Evolutionary conservation across 2,888 invertebrate species (phyloP).

Genomic region (Callyntrura guangdongensis): DNA sequence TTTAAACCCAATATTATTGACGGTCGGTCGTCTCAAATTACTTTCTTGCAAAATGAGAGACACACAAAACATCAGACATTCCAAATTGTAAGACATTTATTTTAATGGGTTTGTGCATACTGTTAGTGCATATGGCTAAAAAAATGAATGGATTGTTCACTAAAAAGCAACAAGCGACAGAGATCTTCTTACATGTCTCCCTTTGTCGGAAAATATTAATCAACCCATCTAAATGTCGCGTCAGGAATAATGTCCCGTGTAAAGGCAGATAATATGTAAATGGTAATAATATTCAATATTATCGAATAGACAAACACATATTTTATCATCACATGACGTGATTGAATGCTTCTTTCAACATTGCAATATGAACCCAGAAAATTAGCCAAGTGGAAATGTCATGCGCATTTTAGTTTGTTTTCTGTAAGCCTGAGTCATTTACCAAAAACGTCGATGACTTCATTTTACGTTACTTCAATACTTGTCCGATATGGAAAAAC

Average conservation of each 20-base stretch:
- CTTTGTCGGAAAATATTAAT: slow-evolving; percentile 37
- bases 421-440: background rate
- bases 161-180: background rate
- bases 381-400: background rate
- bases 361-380: background rate
- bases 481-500: too few relatives aligned
- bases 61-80: background rate
- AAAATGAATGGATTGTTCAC: background rate
- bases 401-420: background rate
- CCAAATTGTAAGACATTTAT: background rate
- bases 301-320: background rate
- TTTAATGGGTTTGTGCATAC: background rate
- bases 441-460: background rate
- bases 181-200: background rate
- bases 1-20: background rate
- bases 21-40: background rate
- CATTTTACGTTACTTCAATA: background rate
- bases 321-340: slow-evolving; percentile 1
- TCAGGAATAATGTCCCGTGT: background rate
- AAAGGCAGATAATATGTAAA: slow-evolving; percentile 22
- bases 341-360: background rate
- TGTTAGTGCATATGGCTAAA: background rate
- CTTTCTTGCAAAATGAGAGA: background rate
- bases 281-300: background rate
- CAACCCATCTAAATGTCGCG: background rate